Evolutionary conservation across 2,888 invertebrate species (phyloP).

Genomic region (Antheraea assamensis): DNA sequence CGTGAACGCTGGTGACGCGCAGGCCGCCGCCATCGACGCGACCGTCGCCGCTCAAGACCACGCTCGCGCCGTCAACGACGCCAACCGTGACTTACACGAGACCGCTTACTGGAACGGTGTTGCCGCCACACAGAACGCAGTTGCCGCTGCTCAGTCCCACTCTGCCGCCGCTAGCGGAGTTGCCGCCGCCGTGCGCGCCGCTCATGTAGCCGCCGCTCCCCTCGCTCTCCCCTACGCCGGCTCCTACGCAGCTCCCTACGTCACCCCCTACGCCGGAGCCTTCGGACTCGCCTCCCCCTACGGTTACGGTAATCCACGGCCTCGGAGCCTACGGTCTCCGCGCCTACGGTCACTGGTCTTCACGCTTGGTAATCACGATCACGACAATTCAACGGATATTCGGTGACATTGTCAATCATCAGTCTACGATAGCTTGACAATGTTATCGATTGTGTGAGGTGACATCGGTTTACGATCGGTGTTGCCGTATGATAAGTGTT

Average conservation of each 20-base stretch:
- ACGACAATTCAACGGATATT: constrained; percentile 33
- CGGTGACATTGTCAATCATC: constrained; percentile 34
- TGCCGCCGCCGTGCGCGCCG: constrained; percentile 46
- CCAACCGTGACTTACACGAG: constrained; percentile 68
- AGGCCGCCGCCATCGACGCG: constrained; percentile 74
- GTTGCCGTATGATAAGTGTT: constrained; percentile 42
- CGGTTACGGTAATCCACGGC: constrained; percentile 28
- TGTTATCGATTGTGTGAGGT: constrained; percentile 36
- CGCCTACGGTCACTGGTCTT: constrained; percentile 34
- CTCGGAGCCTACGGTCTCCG: constrained; percentile 38
- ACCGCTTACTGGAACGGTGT: constrained; percentile 73
- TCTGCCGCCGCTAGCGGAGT: constrained; percentile 65
- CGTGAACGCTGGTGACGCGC: constrained; percentile 70
- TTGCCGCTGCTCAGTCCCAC: constrained; percentile 75
- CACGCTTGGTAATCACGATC: constrained; percentile 63
- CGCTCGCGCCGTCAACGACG: constrained; percentile 62
- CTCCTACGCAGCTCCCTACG: constrained; percentile 34
- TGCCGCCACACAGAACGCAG: constrained; percentile 68
- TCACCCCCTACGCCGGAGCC: constrained; percentile 33
- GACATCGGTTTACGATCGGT: constrained; percentile 34
- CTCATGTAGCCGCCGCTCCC: constrained; percentile 38
- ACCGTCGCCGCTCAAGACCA: constrained; percentile 66
- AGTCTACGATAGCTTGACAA: constrained; percentile 20
- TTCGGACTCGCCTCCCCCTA: constrained; percentile 31
- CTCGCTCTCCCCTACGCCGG: constrained; percentile 32